A percentile compares a stretch with the other conserved stretches of the same genome.
phyloP scores from a whole-genome alignment of 2,888 invertebrate genomes.

The Drosophila testacea region DNA sequence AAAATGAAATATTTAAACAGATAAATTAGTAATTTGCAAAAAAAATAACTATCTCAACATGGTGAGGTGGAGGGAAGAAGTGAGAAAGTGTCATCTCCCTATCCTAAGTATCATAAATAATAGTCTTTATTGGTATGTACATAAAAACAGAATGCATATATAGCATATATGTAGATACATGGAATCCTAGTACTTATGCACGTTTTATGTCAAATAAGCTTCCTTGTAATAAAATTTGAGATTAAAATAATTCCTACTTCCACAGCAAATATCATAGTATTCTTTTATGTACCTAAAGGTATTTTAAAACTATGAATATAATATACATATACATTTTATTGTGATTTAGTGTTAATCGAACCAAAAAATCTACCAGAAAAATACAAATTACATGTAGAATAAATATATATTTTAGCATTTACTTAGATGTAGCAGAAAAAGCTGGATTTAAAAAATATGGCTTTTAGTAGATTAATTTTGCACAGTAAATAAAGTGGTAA shows the following conservation, averaged over 20 bases:
- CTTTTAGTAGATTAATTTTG: constrained; percentile 4
- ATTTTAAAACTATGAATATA: constrained; percentile 20
- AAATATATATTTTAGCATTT: constrained; percentile 16
- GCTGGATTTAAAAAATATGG: constrained; percentile 9
- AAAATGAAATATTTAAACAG: neutral
- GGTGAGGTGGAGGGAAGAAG: neutral
- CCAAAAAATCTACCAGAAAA: constrained; percentile 16
- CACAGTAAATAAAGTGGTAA: constrained; percentile 2
- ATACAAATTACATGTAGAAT: constrained; percentile 15
- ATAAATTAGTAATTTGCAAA: neutral
- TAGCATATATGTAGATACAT: neutral
- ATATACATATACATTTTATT: constrained; percentile 31
- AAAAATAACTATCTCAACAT: neutral
- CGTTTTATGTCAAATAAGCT: constrained; percentile 17
- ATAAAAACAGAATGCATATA: constrained; percentile 11
- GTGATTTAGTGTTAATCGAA: constrained; percentile 53
- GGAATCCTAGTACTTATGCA: constrained; percentile 16
- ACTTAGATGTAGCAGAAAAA: constrained; percentile 5
- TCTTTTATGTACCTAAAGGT: constrained; percentile 25
- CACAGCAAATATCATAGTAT: constrained; percentile 38
- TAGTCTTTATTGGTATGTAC: constrained; percentile 4
- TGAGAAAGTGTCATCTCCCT: constrained; percentile 2
- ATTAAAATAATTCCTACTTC: constrained; percentile 29
- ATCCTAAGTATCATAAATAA: constrained; percentile 5
- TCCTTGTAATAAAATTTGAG: constrained; percentile 12